phyloP scores from a whole-genome alignment of 2,113 vertebrate species.

The Cervus canadensis region DNA sequence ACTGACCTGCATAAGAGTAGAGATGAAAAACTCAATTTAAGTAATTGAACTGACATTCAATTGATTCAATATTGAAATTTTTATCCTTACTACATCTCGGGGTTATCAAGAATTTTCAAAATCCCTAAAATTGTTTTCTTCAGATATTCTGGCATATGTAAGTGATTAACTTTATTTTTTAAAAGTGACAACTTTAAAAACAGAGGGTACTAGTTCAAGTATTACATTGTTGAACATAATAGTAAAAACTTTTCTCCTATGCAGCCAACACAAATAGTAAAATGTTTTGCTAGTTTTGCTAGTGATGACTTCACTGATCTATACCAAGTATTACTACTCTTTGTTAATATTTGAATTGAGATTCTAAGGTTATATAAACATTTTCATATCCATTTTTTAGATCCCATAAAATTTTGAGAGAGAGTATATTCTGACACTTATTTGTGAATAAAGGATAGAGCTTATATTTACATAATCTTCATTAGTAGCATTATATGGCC shows the following conservation, averaged over 20 bases:
- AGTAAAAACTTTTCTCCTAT: background rate
- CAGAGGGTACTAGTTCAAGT: background rate
- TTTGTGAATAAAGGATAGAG: conserved; percentile 45
- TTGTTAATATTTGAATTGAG: background rate
- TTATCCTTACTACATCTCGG: background rate
- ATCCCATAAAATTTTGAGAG: background rate
- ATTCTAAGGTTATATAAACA: background rate
- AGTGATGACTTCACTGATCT: background rate
- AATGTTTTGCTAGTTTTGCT: background rate
- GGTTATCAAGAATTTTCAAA: background rate
- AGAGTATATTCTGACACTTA: background rate
- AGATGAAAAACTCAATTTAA: conserved; percentile 24
- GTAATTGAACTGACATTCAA: background rate
- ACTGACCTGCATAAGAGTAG: background rate
- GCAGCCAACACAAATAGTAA: background rate
- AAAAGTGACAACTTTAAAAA: background rate
- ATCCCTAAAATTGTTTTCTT: background rate
- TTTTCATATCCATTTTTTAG: background rate
- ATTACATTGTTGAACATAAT: background rate
- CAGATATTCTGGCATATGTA: background rate
- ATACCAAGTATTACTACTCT: background rate
- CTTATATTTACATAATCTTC: background rate
- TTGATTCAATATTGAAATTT: background rate
- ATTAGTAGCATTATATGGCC: conserved; percentile 57
- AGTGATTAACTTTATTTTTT: background rate